A percentile compares a stretch with the other conserved stretches of the same genome.
Evolutionary conservation across 2,888 invertebrate species (phyloP).

Genomic region (Eugnorisma glareosa): DNA sequence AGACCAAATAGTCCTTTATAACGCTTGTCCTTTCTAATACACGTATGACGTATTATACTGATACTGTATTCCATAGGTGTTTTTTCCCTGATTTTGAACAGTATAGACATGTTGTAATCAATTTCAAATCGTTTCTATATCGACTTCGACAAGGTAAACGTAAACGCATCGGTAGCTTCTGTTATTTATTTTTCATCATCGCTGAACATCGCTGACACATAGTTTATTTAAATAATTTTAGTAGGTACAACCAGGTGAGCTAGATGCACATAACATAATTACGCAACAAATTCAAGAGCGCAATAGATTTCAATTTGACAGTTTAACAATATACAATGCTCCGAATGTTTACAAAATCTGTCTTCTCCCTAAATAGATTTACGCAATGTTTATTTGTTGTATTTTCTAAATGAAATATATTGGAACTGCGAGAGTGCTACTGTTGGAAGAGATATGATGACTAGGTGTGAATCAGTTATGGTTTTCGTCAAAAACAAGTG

Average conservation of each 20-base stretch:
- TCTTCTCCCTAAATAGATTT: conserved; percentile 31
- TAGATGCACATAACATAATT: neutral
- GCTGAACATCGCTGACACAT: neutral
- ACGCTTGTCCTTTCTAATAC: no score
- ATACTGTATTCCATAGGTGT: no score
- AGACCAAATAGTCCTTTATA: no score
- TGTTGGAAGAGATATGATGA: neutral
- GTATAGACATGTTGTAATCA: no score
- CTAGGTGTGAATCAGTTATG: neutral
- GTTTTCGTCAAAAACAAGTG: conserved; percentile 12
- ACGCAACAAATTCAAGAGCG: neutral
- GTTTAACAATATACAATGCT: conserved; percentile 10
- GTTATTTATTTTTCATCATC: neutral
- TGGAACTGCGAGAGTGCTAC: neutral
- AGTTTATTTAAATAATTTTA: neutral
- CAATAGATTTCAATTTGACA: conserved; percentile 24
- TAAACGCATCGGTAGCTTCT: no score
- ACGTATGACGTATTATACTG: no score
- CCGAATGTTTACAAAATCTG: conserved; percentile 36
- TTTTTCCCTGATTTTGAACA: no score
- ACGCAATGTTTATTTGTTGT: conserved; percentile 27
- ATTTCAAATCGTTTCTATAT: no score
- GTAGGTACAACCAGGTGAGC: neutral
- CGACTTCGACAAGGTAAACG: no score
- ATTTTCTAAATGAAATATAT: conserved; percentile 14